Evolutionary conservation across 2,113 vertebrate genomes (phyloP).

Genomic region (Sminthopsis crassicaudata): DNA sequence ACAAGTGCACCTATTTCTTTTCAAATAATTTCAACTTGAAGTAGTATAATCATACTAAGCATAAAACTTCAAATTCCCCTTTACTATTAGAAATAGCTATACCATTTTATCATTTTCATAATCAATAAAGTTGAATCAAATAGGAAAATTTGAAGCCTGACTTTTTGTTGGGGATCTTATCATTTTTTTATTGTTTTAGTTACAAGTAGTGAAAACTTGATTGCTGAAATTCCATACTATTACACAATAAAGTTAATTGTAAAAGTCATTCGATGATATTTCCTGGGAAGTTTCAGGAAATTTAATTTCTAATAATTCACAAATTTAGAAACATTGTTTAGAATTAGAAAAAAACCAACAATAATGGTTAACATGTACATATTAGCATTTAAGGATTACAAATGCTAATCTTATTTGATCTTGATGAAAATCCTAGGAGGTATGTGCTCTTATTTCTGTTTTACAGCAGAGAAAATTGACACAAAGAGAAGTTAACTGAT

Average conservation of each 20-base stretch:
- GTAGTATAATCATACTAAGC: not conserved
- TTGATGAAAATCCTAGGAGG: not conserved
- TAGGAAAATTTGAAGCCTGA: not conserved
- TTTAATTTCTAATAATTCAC: slow-evolving; percentile 13
- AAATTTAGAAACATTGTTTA: not conserved
- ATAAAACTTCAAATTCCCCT: slow-evolving; percentile 12
- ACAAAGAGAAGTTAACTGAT: not conserved
- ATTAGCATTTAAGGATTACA: not conserved
- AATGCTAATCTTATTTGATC: not conserved
- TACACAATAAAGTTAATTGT: slow-evolving; percentile 1
- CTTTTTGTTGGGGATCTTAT: not conserved
- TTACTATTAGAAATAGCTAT: slow-evolving; percentile 30
- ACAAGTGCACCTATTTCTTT: not conserved
- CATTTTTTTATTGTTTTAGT: not conserved
- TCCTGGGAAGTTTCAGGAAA: not conserved
- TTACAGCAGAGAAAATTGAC: not conserved
- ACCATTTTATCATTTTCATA: slow-evolving; percentile 18
- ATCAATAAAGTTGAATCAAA: not conserved
- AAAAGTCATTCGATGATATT: not conserved
- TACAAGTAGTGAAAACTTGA: slow-evolving; percentile 29
- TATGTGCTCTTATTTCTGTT: not conserved
- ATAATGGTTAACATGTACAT: not conserved
- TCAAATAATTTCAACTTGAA: slow-evolving; percentile 27
- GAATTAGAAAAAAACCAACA: not conserved
- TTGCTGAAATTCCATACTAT: not conserved